A percentile compares a stretch with the other conserved stretches of the same genome.
Evolutionary conservation across 2,113 vertebrate genomes (phyloP).

Genomic region (Crotophaga sulcirostris): DNA sequence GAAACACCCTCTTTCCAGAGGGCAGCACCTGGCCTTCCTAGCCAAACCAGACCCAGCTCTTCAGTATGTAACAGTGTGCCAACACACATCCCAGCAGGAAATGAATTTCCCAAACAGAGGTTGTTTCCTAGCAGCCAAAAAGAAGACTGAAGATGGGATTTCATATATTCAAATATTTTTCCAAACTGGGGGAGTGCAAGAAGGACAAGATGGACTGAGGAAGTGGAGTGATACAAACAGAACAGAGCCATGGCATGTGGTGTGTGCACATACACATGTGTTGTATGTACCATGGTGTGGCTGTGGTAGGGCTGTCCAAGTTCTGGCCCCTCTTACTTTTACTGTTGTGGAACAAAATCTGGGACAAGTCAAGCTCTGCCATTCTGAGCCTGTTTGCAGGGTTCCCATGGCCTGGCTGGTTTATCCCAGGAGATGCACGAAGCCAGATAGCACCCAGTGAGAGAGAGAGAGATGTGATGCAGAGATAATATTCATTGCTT

Average conservation of each 20-base stretch:
- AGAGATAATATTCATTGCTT: background rate
- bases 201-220: background rate
- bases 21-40: background rate
- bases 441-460: background rate
- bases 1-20: background rate
- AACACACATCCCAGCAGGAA: background rate
- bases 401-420: background rate
- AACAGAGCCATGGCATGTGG: background rate
- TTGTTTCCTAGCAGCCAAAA: background rate
- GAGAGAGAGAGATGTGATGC: background rate
- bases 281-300: background rate
- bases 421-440: background rate
- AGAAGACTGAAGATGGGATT: background rate
- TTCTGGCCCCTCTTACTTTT: background rate
- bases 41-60: background rate
- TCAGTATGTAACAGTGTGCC: background rate
- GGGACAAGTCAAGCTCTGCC: background rate
- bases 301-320: accelerated
- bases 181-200: background rate
- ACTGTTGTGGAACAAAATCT: background rate
- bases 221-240: background rate
- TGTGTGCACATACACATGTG: too few species aligned
- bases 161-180: background rate
- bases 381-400: background rate
- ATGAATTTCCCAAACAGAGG: background rate